Conservation (phyloP, 2,888 invertebrate species). For the Sinhomidia bicolor region DNA sequence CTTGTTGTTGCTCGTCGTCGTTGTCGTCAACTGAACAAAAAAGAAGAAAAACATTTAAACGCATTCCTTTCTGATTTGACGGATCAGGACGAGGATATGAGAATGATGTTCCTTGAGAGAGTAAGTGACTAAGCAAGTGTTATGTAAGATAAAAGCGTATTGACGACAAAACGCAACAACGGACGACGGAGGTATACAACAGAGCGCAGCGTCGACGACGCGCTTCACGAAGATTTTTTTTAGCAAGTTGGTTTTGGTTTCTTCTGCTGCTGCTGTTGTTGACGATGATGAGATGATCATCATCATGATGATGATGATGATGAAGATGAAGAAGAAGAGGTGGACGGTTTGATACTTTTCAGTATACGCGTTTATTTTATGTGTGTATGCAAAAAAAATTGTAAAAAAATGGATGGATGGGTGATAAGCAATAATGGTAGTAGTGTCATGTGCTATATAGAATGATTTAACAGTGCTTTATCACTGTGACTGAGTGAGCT, state of each 20-base stretch:
- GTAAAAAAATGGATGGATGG: conserved; percentile 58
- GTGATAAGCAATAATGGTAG: conserved; percentile 55
- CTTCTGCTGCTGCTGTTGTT: background rate
- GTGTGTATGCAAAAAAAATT: conserved; percentile 52
- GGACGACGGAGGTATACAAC: background rate
- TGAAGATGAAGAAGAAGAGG: conserved; percentile 33
- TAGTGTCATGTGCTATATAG: conserved; percentile 50
- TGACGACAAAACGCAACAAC: background rate
- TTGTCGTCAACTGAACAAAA: background rate
- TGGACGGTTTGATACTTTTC: conserved; percentile 24
- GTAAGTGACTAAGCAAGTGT: conserved; percentile 32
- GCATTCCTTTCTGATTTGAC: conserved; percentile 59
- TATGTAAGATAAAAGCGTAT: background rate
- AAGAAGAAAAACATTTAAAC: background rate
- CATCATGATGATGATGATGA: background rate
- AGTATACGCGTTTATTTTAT: conserved; percentile 29
- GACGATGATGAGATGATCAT: background rate
- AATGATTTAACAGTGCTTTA: conserved; percentile 59
- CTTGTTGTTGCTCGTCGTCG: background rate
- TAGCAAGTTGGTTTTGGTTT: too few species aligned
- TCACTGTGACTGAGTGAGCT: conserved; percentile 8
- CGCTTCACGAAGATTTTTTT: too few species aligned
- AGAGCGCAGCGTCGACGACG: background rate
- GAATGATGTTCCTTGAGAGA: conserved; percentile 32
- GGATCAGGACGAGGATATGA: conserved; percentile 52